phyloP scores from a whole-genome alignment of 1,140 invertebrate species.

The Hestina assimilis region DNA sequence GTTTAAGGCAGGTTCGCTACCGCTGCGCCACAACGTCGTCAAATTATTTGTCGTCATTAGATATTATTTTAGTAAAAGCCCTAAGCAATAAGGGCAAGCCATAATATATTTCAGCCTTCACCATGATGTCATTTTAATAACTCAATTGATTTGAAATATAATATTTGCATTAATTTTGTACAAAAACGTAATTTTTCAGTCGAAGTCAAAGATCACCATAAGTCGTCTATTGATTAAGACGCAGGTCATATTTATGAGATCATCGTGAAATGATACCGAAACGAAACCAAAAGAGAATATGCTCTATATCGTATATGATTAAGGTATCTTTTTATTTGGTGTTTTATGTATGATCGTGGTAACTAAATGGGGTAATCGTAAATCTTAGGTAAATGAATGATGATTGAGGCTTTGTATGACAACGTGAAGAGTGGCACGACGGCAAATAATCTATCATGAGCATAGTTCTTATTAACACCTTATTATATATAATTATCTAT shows the following conservation, averaged over 20 bases:
- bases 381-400: conserved; percentile 16
- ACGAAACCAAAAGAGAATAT: neutral
- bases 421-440: conserved; percentile 12
- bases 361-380: conserved; percentile 11
- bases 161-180: neutral
- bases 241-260: conserved; percentile 15
- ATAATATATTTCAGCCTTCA: too few relatives aligned
- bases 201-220: conserved; percentile 5
- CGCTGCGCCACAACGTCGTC: too few relatives aligned
- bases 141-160: neutral
- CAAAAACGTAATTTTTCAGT: conserved; percentile 7
- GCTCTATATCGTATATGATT: neutral
- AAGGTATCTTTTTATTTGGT: neutral
- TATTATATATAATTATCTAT: neutral
- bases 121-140: too few relatives aligned
- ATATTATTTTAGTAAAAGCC: too few relatives aligned
- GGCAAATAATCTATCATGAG: conserved; percentile 1
- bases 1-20: too few relatives aligned
- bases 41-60: too few relatives aligned
- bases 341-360: neutral
- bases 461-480: conserved; percentile 5
- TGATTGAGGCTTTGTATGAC: conserved; percentile 2
- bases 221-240: conserved; percentile 13
- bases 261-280: conserved; percentile 2
- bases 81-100: too few relatives aligned